Base-by-base conservation (phyloP, 2,113 vertebrate genomes). In the Aplodontia rufa region DNA sequence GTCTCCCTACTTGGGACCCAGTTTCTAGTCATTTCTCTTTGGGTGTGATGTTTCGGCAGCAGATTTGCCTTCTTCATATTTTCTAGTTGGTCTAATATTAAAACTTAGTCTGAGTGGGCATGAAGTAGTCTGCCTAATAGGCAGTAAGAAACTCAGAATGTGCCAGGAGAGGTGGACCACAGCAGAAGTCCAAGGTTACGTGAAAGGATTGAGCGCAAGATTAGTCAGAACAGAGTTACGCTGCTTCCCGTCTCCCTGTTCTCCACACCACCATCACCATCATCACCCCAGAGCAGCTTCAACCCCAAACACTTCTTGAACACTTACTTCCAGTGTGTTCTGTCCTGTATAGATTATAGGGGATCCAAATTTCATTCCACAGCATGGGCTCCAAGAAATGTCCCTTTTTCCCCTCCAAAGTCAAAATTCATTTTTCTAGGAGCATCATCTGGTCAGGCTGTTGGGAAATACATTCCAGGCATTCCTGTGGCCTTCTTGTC, bases 401-500 rank as follows among this genome's bases (percentile, higher is more conserved):
- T 71, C 49, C 42, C 14, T 64, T 68, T 83, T 53, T 40, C 28
- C n/a, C 30, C 3, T 5, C 35, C 16, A 45, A 84, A 78, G 82
- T 90, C 42, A 76, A 83, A 92, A 76, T 51, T 74, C 26, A 64
- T 84, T 85, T 97, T 82, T 55, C 86, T 66, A n/a, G 51, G 28
- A 66, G 11, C 20, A 35, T 62, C n/a, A 7, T 69, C 37, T 53
- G 42, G n/a, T n/a, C 62, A 60, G 37, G 11, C 13, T 51, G 58
- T n/a, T 49, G 14, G 74, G 16, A 86, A 91, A 74, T 45, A 72
- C 45, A 47, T 95, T 89, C 76, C 74, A 13, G 24, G 81, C 26
- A 40, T 78, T 60, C 12, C 53, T 37, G 20, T 32, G 14, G 72
- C n/a, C 53, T 64, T 51, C 22, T 32, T 12, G 20, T 66, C 72